phyloP scores from a whole-genome alignment of 2,113 vertebrate species.

The Marcusenius ussheri region DNA sequence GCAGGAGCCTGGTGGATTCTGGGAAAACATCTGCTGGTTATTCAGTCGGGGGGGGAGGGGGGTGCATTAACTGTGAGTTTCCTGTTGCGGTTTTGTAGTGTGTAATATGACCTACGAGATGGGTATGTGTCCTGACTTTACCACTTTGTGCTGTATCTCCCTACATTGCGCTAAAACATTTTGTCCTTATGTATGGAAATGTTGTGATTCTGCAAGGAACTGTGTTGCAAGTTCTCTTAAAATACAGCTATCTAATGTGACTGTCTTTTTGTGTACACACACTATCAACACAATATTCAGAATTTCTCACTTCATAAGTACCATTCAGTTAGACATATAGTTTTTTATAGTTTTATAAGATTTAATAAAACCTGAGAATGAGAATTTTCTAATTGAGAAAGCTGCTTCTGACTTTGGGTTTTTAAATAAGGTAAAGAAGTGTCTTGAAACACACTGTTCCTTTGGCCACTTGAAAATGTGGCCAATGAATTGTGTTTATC shows the following conservation, averaged over 20 bases:
- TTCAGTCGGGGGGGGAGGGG: not conserved
- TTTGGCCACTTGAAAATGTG: not conserved
- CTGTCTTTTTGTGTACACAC: not conserved
- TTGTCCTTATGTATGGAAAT: not conserved
- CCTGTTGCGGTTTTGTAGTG: not conserved
- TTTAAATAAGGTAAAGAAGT: not conserved
- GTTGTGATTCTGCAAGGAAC: not conserved
- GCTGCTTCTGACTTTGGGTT: not conserved
- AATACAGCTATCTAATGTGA: not conserved
- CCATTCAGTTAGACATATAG: not conserved
- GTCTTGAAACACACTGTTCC: not conserved
- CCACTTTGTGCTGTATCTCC: not conserved
- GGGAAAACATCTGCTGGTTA: not conserved
- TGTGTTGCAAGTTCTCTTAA: not conserved
- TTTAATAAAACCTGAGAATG: not conserved
- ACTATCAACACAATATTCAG: not conserved
- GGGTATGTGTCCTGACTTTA: not conserved
- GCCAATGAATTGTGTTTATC: not conserved
- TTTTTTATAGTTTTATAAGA: not conserved
- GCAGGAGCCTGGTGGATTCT: not conserved
- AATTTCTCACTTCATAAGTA: not conserved
- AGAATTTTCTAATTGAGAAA: not conserved
- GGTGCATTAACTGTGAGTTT: not conserved
- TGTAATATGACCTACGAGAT: not conserved
- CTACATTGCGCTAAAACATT: not conserved